Percentiles rank a stretch among this genome's conserved stretches.
These are phyloP conservation scores for Pseudococcus viburni DNA, from an alignment of 2,888 invertebrate genomes.

Conservation along the genomic window DNA sequence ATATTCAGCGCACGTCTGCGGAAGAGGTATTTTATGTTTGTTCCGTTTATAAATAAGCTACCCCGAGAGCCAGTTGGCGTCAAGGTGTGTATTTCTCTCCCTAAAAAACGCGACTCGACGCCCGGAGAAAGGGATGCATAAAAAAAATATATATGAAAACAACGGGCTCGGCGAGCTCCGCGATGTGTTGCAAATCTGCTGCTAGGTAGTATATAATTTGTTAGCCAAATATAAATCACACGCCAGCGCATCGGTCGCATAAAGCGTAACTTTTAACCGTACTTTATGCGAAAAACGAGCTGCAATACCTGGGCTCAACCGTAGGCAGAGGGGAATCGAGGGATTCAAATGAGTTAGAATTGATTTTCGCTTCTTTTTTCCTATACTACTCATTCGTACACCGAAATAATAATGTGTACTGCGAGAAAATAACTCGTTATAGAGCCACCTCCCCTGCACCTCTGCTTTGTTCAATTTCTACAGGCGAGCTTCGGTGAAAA, in stretches of 20 bases:
- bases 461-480: background rate
- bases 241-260: background rate
- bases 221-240: background rate
- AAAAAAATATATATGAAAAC: slow-evolving; percentile 18
- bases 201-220: background rate
- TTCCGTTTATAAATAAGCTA: slow-evolving; percentile 37
- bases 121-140: background rate
- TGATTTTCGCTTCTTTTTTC: background rate
- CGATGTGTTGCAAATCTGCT: background rate
- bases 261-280: slow-evolving; percentile 6
- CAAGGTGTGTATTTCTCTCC: slow-evolving; percentile 1
- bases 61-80: slow-evolving; percentile 13
- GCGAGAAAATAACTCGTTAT: slow-evolving; percentile 2
- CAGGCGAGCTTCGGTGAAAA: background rate
- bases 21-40: slow-evolving; percentile 25
- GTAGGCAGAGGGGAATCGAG: background rate
- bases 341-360: background rate
- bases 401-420: background rate
- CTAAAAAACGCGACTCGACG: background rate
- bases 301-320: background rate
- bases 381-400: background rate
- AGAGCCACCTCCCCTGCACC: background rate
- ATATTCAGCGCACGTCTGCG: slow-evolving; percentile 21
- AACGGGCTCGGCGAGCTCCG: background rate
- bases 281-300: background rate